phyloP scores from a whole-genome alignment of 2,113 vertebrate species.

The Chloropsis hardwickii region DNA sequence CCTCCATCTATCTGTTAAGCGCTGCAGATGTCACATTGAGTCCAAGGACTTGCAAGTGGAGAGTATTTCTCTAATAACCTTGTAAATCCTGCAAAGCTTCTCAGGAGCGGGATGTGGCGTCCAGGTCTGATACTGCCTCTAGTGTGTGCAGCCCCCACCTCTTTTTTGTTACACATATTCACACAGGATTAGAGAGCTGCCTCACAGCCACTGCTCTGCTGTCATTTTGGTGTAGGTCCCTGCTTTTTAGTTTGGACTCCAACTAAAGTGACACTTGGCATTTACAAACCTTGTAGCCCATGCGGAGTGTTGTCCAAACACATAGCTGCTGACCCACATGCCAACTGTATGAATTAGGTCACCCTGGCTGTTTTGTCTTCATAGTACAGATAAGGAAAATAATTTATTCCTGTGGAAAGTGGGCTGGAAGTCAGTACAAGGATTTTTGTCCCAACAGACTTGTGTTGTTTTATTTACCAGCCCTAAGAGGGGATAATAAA shows the following conservation, averaged over 20 bases:
- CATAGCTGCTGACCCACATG: background rate
- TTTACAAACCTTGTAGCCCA: background rate
- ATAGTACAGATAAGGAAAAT: background rate
- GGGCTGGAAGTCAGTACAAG: background rate
- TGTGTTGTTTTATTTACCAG: background rate
- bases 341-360: background rate
- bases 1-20: background rate
- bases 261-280: background rate
- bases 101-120: background rate
- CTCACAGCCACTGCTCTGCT: background rate
- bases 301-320: background rate
- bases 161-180: background rate
- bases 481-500: background rate
- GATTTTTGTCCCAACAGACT: background rate
- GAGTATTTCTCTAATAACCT: background rate
- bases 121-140: background rate
- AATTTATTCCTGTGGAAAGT: background rate
- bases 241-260: background rate
- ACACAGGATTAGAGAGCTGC: background rate
- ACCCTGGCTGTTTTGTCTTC: constrained; percentile 27
- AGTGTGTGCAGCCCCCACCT: background rate
- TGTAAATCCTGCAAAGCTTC: background rate
- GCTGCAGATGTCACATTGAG: background rate
- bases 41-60: background rate
- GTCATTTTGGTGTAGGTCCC: background rate